phyloP scores from a whole-genome alignment of 2,888 invertebrate genomes.

The Synanthedon andrenaeformis region DNA sequence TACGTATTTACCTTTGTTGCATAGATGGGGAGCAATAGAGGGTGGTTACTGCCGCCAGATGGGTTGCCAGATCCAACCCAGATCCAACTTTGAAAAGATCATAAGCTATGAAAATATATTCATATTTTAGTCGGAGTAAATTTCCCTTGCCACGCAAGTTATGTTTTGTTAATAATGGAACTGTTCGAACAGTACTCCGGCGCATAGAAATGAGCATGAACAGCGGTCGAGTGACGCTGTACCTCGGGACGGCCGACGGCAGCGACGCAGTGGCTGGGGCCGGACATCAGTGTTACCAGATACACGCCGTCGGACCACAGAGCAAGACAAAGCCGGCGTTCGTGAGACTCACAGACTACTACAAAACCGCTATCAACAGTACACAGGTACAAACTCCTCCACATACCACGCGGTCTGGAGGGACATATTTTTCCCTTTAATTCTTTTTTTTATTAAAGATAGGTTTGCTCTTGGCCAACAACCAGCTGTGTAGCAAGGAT shows the following conservation, averaged over 20 bases:
- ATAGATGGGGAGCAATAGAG: too few relatives aligned
- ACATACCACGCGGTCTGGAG: conserved; percentile 1
- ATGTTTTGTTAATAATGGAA: too few relatives aligned
- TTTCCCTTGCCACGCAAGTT: too few relatives aligned
- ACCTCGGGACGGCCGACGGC: conserved; percentile 32
- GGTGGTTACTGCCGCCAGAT: too few relatives aligned
- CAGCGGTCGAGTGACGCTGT: conserved; percentile 36
- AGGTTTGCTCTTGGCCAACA: too few relatives aligned
- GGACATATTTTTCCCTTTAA: background rate
- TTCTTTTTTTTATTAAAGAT: too few relatives aligned
- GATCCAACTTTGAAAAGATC: too few relatives aligned
- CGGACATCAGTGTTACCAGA: conserved; percentile 34
- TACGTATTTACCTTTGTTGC: conserved; percentile 15
- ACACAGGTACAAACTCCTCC: conserved; percentile 45
- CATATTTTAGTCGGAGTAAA: too few relatives aligned
- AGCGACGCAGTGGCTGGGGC: conserved; percentile 12
- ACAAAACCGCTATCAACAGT: conserved; percentile 66
- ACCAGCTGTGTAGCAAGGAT: too few relatives aligned
- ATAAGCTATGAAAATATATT: too few relatives aligned
- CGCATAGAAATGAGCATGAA: conserved; percentile 46
- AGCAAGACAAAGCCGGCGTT: conserved; percentile 57
- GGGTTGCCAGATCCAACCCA: too few relatives aligned
- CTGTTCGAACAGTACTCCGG: conserved; percentile 34
- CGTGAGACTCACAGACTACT: conserved; percentile 74
- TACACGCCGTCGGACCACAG: conserved; percentile 45